Percentiles rank a stretch among this genome's conserved stretches.
These are phyloP conservation scores for Cryptomyrus ogoouensis DNA, from an alignment of 2,113 vertebrate species.

Conservation along the genomic window DNA sequence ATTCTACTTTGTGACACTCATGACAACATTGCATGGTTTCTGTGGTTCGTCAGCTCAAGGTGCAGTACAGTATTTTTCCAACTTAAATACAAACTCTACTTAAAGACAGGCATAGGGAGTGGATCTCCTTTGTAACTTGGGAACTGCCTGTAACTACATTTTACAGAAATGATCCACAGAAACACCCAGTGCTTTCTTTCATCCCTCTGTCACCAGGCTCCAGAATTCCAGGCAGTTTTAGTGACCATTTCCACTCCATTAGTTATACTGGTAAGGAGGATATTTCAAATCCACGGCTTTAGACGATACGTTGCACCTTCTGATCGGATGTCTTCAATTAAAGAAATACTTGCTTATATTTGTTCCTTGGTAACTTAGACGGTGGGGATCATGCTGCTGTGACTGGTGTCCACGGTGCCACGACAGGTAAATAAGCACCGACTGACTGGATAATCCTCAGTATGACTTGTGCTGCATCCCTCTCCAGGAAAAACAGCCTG, in stretches of 20 bases:
- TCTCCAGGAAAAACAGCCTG: neutral
- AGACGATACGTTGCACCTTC: neutral
- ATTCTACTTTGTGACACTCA: neutral
- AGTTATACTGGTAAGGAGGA: slow-evolving; percentile 27
- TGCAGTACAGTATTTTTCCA: neutral
- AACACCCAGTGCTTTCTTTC: neutral
- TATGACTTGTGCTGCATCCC: neutral
- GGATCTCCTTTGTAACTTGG: neutral
- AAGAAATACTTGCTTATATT: neutral
- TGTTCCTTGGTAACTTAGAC: slow-evolving; percentile 20
- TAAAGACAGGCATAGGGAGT: neutral
- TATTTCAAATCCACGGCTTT: neutral
- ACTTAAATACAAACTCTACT: neutral
- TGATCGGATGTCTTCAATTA: neutral
- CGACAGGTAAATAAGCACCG: slow-evolving; percentile 10
- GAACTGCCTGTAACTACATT: neutral
- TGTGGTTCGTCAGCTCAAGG: neutral
- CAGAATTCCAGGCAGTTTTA: slow-evolving; percentile 2
- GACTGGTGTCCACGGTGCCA: neutral
- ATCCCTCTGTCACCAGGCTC: neutral
- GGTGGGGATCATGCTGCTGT: neutral
- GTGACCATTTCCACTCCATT: slow-evolving; percentile 16
- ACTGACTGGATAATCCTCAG: neutral
- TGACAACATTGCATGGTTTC: neutral
- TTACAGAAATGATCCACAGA: neutral